Percentiles rank a stretch among this genome's conserved stretches.
These are phyloP conservation scores for Mormyrus proboscirostris DNA, from an alignment of 2,797 vertebrate species.

Conservation along the genomic window DNA sequence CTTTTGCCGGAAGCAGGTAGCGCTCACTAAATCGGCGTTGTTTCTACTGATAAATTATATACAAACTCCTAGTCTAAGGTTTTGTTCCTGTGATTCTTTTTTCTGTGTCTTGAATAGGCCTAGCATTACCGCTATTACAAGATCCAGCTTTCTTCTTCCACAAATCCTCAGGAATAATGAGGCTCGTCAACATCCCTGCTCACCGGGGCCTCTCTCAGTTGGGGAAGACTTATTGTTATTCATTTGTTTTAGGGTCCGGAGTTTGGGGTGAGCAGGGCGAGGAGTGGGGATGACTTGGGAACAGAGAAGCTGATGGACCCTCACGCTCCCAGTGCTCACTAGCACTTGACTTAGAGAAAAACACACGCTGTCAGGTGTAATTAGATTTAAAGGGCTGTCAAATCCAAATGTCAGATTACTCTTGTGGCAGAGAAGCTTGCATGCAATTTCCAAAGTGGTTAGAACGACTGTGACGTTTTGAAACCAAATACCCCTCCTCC, in stretches of 20 bases:
- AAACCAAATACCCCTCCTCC: neutral
- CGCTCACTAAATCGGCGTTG: neutral
- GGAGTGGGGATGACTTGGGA: neutral
- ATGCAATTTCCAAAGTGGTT: neutral
- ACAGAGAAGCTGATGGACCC: neutral
- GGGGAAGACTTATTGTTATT: slow-evolving; percentile 6
- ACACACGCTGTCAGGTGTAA: neutral
- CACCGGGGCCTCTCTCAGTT: neutral
- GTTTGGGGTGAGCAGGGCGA: neutral
- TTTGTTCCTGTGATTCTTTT: slow-evolving; percentile 2
- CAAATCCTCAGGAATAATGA: neutral
- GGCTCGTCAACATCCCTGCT: neutral
- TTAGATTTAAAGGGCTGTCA: neutral
- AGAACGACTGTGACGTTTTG: neutral
- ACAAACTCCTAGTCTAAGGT: neutral
- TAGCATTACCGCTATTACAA: no score
- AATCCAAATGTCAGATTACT: neutral
- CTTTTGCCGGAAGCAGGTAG: neutral
- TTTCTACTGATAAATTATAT: neutral
- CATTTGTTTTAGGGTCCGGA: neutral
- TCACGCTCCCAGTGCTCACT: neutral
- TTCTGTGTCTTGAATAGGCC: neutral
- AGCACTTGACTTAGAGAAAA: neutral
- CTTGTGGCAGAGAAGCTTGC: neutral
- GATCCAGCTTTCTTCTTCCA: neutral